Evolutionary conservation across 2,888 invertebrate species (phyloP).

Genomic region (Busseola fusca): DNA sequence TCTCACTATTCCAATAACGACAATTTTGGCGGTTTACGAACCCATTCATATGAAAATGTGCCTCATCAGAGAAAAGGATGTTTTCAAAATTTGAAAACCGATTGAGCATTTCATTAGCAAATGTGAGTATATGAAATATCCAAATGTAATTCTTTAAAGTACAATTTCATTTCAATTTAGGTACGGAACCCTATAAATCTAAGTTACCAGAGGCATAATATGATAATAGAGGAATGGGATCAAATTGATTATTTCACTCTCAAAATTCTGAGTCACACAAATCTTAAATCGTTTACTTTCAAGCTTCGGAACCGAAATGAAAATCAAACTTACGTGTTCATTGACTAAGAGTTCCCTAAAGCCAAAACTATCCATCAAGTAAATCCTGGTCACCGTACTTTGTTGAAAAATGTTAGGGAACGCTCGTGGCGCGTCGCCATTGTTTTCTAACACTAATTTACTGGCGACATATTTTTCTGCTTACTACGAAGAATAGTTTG

Average conservation of each 20-base stretch:
- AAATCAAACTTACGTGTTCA: slow-evolving; percentile 34
- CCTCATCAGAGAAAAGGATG: no score
- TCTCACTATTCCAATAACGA: no score
- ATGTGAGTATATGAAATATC: no score
- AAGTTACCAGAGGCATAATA: not conserved
- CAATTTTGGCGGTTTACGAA: no score
- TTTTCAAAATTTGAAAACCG: no score
- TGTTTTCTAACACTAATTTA: slow-evolving; percentile 74
- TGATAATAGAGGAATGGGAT: not conserved
- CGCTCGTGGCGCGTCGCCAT: slow-evolving; percentile 63
- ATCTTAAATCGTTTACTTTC: not conserved
- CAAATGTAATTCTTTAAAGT: no score
- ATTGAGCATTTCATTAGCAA: no score
- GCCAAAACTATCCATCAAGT: slow-evolving; percentile 39
- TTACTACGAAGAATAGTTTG: slow-evolving; percentile 65
- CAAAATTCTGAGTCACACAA: not conserved
- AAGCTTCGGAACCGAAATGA: no score
- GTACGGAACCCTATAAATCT: no score
- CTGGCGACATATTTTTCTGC: slow-evolving; percentile 70
- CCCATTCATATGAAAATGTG: no score
- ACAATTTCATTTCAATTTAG: no score
- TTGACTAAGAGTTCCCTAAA: slow-evolving; percentile 27
- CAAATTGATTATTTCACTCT: not conserved
- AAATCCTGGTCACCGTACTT: slow-evolving; percentile 59
- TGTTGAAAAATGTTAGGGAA: slow-evolving; percentile 67